Conservation (phyloP, 2,113 vertebrate species). For the Hyperopisus bebe region DNA sequence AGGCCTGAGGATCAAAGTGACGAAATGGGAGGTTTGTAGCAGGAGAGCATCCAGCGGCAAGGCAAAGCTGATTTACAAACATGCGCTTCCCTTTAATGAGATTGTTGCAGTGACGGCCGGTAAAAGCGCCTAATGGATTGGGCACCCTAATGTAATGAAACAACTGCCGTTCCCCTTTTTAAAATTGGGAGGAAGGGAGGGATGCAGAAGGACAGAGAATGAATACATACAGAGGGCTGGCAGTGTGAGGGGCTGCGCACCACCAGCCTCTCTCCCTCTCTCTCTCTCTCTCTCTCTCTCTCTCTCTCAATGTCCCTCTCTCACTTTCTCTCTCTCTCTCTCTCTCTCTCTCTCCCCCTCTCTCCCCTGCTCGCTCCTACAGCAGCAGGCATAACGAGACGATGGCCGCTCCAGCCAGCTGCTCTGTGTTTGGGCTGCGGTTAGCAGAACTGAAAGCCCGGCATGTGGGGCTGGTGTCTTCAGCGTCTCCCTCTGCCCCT, state of each 20-base stretch:
- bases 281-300: neutral
- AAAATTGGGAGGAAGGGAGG: slow-evolving; percentile 48
- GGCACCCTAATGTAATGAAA: slow-evolving; percentile 99
- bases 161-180: slow-evolving; percentile 94
- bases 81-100: slow-evolving; percentile 95
- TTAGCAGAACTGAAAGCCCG: slow-evolving; percentile 52
- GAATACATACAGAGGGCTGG: slow-evolving; percentile 97
- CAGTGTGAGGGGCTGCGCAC: slow-evolving; percentile 75
- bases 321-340: slow-evolving; percentile 21
- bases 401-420: slow-evolving; percentile 59
- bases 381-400: slow-evolving; percentile 43
- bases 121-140: slow-evolving; percentile 99
- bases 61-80: slow-evolving; percentile 95
- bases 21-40: slow-evolving; percentile 47
- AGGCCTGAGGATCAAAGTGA: slow-evolving; percentile 74
- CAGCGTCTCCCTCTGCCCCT: slow-evolving; percentile 16
- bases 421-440: slow-evolving; percentile 50
- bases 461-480: slow-evolving; percentile 27
- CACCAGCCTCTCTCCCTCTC: slow-evolving; percentile 45
- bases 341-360: slow-evolving; percentile 42
- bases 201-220: slow-evolving; percentile 56
- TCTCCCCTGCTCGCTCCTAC: slow-evolving; percentile 36
- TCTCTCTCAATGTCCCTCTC: slow-evolving; percentile 2
- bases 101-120: slow-evolving; percentile 98
- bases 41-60: slow-evolving; percentile 70